Percentiles rank a stretch among this genome's conserved stretches.
phyloP scores from a whole-genome alignment of 2,113 vertebrate species.

The Strix aluco region DNA sequence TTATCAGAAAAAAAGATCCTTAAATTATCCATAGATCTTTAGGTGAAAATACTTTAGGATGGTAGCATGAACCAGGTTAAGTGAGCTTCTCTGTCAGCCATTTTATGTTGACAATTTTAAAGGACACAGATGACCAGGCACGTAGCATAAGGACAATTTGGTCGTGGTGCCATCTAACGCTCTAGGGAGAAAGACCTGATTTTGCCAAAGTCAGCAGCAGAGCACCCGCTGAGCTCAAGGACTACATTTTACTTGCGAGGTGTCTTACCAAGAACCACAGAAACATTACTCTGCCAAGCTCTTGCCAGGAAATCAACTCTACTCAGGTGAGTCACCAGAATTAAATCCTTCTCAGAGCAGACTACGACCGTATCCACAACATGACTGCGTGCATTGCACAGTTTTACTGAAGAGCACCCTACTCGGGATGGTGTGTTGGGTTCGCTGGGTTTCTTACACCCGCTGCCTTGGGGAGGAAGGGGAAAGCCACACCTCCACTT shows the following conservation, averaged over 20 bases:
- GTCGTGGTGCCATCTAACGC: not conserved
- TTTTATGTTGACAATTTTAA: not conserved
- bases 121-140: not conserved
- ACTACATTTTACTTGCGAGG: not conserved
- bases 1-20: not conserved
- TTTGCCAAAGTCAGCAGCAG: not conserved
- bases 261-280: not conserved
- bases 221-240: not conserved
- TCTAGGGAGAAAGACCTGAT: not conserved
- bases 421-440: fast-evolving
- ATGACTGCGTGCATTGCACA: fast-evolving
- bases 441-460: not conserved
- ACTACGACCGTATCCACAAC: not conserved
- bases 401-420: not conserved
- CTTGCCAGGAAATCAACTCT: not conserved
- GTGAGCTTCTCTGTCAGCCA: not conserved
- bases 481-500: not conserved
- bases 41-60: not conserved
- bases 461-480: fast-evolving
- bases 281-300: not conserved
- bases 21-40: not conserved
- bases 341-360: not conserved
- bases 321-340: not conserved
- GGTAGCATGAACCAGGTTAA: not conserved
- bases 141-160: not conserved